Base-by-base conservation (phyloP, 2,888 invertebrate species). In the Campaea margaritaria region DNA sequence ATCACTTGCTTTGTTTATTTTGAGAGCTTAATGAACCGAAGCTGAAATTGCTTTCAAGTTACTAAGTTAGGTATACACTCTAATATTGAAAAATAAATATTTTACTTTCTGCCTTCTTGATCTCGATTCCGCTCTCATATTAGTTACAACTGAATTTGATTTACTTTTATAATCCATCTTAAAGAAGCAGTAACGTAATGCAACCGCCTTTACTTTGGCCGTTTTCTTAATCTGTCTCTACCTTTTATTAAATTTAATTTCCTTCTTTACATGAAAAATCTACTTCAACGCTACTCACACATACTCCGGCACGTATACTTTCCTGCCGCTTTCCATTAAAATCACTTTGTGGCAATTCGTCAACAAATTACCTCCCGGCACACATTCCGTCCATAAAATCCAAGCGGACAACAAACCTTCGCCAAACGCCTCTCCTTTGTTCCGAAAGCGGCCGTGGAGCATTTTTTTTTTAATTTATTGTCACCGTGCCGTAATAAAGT, bases 401-500 rank as follows among this genome's bases (percentile, higher is more conserved):
- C 56, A 44, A 48, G 53, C 57, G 48, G 34, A 28, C 56, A 55
- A 58, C 63, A 58, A n/a, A n/a, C n/a, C n/a, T n/a, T n/a, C n/a
- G n/a, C n/a, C n/a, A n/a, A 68, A 60, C 59, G 49, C 15, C 58
- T 51, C 47, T 57, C 49, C 55, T 67, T 64, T 58, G 58, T 63
- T 61, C 42, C 49, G 36, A 45, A 46, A 62, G 43, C 46, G 53
- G 16, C 50, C 42, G 53, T 7, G 9, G 45, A 42, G 50, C 21
- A 3, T 53, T 65, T 58, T 70, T 58, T 58, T 73, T 69, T 73
- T 63, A 70, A 72, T 67, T 72, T 70, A 62, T 68, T 60, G 66
- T 70, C 69, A 67, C 65, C 61, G 58, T 58, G 48, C 62, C 63
- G 63, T 70, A 72, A 75, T 72, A 74, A 73, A 65, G 73, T 77